phyloP scores from a whole-genome alignment of 1,140 invertebrate species.

The Orussus abietinus region DNA sequence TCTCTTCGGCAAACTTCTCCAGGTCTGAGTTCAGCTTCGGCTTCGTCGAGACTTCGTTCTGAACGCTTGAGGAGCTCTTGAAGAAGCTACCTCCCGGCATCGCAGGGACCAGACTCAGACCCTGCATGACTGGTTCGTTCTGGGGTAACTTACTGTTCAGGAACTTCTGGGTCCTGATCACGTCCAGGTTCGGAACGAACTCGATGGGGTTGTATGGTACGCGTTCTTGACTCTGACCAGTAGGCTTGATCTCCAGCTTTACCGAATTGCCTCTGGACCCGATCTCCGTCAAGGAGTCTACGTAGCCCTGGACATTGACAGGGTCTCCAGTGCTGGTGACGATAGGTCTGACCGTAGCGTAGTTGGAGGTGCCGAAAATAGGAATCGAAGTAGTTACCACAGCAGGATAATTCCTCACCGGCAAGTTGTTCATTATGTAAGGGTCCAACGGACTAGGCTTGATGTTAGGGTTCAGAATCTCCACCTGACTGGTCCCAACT shows the following conservation, averaged over 20 bases:
- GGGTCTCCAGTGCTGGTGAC: slow-evolving; percentile 16
- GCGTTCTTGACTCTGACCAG: slow-evolving; percentile 21
- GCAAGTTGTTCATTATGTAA: too few species aligned
- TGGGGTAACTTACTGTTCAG: slow-evolving; percentile 32
- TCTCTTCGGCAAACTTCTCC: slow-evolving; percentile 47
- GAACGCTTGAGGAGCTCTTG: slow-evolving; percentile 29
- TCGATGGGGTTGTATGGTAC: slow-evolving; percentile 45
- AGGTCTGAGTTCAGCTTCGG: slow-evolving; percentile 41
- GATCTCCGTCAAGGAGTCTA: slow-evolving; percentile 37
- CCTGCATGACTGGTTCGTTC: slow-evolving; percentile 30
- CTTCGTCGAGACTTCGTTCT: slow-evolving; percentile 31
- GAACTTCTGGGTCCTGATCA: slow-evolving; percentile 39
- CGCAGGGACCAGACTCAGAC: slow-evolving; percentile 38
- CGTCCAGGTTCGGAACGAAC: slow-evolving; percentile 43
- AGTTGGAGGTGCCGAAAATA: slow-evolving; percentile 34
- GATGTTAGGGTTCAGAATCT: slow-evolving; percentile 47
- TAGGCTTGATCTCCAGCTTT: slow-evolving; percentile 10
- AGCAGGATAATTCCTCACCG: slow-evolving; percentile 37
- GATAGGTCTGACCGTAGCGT: slow-evolving; percentile 26
- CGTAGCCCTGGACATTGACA: slow-evolving; percentile 30
- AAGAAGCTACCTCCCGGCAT: slow-evolving; percentile 45
- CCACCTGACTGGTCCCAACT: slow-evolving; percentile 40
- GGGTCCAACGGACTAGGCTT: slow-evolving; percentile 36
- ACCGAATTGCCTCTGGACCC: slow-evolving; percentile 25
- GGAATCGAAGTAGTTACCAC: slow-evolving; percentile 46